Percentiles rank a stretch among this genome's conserved stretches.
Conservation (phyloP, 2,113 vertebrate species). For the Cephalophus harveyi region DNA sequence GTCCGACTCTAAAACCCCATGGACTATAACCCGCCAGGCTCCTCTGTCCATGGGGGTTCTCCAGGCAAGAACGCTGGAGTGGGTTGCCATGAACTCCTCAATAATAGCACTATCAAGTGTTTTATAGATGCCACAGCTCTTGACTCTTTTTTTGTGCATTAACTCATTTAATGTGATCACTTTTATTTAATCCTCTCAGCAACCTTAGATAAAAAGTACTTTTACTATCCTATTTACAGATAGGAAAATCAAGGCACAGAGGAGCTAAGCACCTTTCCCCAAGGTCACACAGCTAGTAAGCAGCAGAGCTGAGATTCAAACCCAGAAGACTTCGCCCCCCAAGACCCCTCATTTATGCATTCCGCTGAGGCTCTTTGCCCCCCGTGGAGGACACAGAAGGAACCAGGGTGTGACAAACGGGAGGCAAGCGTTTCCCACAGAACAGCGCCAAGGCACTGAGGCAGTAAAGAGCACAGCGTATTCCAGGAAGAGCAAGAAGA, state of each 20-base stretch:
- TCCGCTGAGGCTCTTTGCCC: neutral
- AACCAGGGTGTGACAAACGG: neutral
- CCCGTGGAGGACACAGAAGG: neutral
- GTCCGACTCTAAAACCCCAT: neutral
- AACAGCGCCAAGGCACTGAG: neutral
- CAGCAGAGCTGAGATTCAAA: neutral
- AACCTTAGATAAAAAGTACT: neutral
- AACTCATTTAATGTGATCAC: neutral
- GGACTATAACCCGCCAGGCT: neutral
- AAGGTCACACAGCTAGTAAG: neutral
- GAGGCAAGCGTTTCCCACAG: neutral
- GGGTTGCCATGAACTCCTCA: neutral
- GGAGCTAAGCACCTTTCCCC: neutral
- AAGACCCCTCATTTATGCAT: neutral
- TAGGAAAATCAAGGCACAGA: neutral
- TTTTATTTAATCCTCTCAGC: neutral
- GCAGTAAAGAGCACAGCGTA: neutral
- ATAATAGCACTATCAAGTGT: neutral
- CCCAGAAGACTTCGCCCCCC: neutral
- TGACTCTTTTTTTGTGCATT: neutral
- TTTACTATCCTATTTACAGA: neutral
- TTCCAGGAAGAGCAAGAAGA: neutral
- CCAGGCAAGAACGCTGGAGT: neutral
- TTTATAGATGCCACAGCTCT: neutral
- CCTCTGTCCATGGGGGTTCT: neutral